Evolutionary conservation across 2,888 invertebrate species (phyloP).

Genomic region (Stratiomys singularior): DNA sequence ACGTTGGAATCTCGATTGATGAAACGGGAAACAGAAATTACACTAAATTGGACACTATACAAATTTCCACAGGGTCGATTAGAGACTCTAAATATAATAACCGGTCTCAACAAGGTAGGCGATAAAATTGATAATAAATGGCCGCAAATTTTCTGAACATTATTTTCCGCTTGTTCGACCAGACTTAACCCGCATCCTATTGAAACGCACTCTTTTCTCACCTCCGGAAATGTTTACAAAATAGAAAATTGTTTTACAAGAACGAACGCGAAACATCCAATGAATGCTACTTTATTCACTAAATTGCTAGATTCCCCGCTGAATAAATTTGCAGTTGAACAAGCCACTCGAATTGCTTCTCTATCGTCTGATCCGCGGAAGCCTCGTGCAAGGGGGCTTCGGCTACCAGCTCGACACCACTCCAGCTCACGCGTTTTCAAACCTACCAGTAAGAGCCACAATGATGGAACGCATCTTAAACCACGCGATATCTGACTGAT

Average conservation of each 20-base stretch:
- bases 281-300: background rate
- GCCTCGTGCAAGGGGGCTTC: background rate
- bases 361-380: background rate
- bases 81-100: no score
- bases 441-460: conserved; percentile 14
- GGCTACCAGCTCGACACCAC: background rate
- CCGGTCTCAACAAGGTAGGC: no score
- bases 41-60: background rate
- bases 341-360: background rate
- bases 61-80: no score
- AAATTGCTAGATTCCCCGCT: background rate
- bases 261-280: background rate
- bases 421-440: background rate
- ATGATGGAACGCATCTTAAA: conserved; percentile 20
- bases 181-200: no score
- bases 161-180: background rate
- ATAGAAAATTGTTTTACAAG: background rate
- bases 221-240: no score
- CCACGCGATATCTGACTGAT: background rate
- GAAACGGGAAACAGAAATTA: no score
- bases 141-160: background rate
- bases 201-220: no score
- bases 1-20: no score
- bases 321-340: background rate
- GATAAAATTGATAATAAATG: background rate